Evolutionary conservation across 2,888 invertebrate species (phyloP).

Genomic region (Andrena minutula): DNA sequence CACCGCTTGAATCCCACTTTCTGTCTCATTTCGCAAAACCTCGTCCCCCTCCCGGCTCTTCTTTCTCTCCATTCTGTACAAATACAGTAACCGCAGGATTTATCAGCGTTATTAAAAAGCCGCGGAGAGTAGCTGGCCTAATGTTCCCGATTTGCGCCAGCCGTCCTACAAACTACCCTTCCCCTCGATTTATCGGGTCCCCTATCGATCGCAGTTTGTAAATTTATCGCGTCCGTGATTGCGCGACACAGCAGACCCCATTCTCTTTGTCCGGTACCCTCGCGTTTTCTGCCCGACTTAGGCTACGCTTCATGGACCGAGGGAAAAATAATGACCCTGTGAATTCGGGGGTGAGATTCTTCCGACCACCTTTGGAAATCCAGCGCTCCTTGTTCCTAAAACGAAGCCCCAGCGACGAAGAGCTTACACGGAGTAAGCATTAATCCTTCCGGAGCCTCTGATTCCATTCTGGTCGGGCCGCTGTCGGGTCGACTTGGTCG

Average conservation of each 20-base stretch:
- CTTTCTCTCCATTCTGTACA: neutral
- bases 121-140: neutral
- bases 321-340: conserved; percentile 63
- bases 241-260: conserved; percentile 9
- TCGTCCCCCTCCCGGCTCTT: neutral
- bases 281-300: conserved; percentile 39
- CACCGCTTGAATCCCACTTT: neutral
- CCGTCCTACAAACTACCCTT: neutral
- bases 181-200: conserved; percentile 24
- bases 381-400: conserved; percentile 14
- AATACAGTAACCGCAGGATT: conserved; percentile 17
- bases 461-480: conserved; percentile 38
- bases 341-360: conserved; percentile 18
- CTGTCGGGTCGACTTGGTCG: neutral
- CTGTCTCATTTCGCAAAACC: neutral
- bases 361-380: conserved; percentile 23
- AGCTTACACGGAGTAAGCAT: conserved; percentile 22
- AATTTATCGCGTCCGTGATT: conserved; percentile 42
- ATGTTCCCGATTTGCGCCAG: neutral
- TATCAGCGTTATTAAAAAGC: conserved; percentile 47
- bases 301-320: conserved; percentile 19
- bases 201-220: conserved; percentile 14
- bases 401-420: neutral
- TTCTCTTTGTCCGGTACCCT: conserved; percentile 36
- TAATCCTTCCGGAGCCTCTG: conserved; percentile 35